A percentile compares a stretch with the other conserved stretches of the same genome.
phyloP scores from a whole-genome alignment of 2,113 vertebrate genomes.

The Phasianus colchicus region DNA sequence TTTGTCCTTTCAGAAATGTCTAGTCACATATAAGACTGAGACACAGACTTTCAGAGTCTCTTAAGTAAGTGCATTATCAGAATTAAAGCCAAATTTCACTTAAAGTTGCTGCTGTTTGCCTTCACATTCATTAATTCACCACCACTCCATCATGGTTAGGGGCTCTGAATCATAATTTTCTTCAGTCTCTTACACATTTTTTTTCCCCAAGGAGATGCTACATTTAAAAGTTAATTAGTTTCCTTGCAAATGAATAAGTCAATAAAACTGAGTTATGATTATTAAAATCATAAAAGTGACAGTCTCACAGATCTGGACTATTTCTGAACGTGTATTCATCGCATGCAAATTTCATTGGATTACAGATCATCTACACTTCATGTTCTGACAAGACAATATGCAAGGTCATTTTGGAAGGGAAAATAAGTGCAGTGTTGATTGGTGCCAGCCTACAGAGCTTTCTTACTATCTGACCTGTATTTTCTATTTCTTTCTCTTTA shows the following conservation, averaged over 20 bases:
- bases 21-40: neutral
- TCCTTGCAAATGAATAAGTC: slow-evolving; percentile 18
- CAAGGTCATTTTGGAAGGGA: neutral
- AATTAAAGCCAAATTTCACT: neutral
- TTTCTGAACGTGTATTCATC: neutral
- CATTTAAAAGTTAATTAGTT: slow-evolving; percentile 59
- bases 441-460: neutral
- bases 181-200: neutral
- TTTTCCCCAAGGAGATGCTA: neutral
- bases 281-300: slow-evolving; percentile 19
- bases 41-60: neutral
- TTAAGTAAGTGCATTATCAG: neutral
- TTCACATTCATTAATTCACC: neutral
- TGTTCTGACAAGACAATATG: neutral
- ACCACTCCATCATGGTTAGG: neutral
- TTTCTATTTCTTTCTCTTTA: neutral
- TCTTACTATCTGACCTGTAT: neutral
- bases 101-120: neutral
- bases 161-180: neutral
- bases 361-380: neutral
- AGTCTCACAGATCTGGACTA: neutral
- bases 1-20: neutral
- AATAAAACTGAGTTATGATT: slow-evolving; percentile 42
- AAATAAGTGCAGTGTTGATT: neutral
- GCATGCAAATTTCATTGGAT: neutral